Percentiles rank a stretch among this genome's conserved stretches.
Evolutionary conservation across 2,888 invertebrate species (phyloP).

Genomic region (Morpho helenor): DNA sequence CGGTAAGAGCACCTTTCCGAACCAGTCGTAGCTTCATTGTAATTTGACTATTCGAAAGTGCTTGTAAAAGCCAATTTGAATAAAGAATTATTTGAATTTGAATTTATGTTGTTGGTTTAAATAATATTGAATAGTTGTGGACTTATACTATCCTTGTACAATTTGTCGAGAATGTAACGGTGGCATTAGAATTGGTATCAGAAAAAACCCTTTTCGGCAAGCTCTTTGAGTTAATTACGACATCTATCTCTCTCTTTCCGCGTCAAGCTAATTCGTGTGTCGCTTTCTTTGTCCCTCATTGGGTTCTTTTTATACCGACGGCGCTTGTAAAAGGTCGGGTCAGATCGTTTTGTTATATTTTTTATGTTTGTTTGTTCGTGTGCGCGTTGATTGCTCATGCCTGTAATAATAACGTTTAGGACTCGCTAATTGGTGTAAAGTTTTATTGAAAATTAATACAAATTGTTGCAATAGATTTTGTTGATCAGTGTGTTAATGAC

Average conservation of each 20-base stretch:
- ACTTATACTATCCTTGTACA: no score
- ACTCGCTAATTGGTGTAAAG: slow-evolving; percentile 71
- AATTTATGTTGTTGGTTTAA: no score
- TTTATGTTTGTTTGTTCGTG: slow-evolving; percentile 57
- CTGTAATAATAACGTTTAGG: slow-evolving; percentile 72
- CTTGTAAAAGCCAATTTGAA: no score
- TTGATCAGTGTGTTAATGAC: no score
- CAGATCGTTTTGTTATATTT: slow-evolving; percentile 61
- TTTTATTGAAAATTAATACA: slow-evolving; percentile 67
- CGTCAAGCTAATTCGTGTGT: slow-evolving; percentile 8
- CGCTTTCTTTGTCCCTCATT: slow-evolving; percentile 26
- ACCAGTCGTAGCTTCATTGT: no score
- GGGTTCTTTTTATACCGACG: slow-evolving; percentile 39
- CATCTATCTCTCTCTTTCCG: slow-evolving; percentile 30
- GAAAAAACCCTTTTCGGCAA: slow-evolving; percentile 66
- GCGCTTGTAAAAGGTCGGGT: slow-evolving; percentile 71
- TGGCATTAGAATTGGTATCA: slow-evolving; percentile 25
- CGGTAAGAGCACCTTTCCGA: no score
- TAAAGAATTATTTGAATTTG: no score
- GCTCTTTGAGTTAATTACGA: slow-evolving; percentile 71
- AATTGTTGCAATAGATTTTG: slow-evolving; percentile 9
- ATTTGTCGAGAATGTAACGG: slow-evolving; percentile 3
- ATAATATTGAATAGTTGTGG: no score
- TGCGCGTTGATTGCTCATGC: slow-evolving; percentile 58
- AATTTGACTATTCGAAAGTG: no score